These are phyloP conservation scores for Falco rusticolus DNA, from an alignment of 2,797 vertebrate species.

Conservation along the genomic window DNA sequence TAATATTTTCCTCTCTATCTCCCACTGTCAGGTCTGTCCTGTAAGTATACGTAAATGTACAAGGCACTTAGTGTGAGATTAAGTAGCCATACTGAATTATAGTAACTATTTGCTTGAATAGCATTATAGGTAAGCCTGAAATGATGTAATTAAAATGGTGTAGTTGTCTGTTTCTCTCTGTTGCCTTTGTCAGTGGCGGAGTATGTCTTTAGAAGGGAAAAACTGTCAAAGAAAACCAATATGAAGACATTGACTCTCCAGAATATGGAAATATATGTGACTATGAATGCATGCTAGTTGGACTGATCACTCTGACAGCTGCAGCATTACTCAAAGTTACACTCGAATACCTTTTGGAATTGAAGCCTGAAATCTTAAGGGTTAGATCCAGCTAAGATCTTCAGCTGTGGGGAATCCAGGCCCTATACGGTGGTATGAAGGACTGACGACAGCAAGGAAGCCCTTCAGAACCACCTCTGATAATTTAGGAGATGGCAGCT, in stretches of 20 bases:
- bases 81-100: background rate
- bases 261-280: background rate
- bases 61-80: background rate
- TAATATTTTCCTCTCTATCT: background rate
- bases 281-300: background rate
- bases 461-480: background rate
- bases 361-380: background rate
- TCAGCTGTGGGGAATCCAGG: background rate
- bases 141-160: background rate
- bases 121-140: background rate
- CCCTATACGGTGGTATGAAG: accelerated
- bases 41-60: background rate
- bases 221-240: background rate
- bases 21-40: background rate
- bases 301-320: background rate
- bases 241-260: background rate
- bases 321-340: background rate
- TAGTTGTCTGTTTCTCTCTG: background rate
- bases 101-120: background rate
- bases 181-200: background rate
- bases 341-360: background rate
- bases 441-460: background rate
- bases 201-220: background rate
- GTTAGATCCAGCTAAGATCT: background rate
- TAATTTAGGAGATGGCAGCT: background rate